Base-by-base conservation (phyloP, 2,113 vertebrate species). In the Perca flavescens region DNA sequence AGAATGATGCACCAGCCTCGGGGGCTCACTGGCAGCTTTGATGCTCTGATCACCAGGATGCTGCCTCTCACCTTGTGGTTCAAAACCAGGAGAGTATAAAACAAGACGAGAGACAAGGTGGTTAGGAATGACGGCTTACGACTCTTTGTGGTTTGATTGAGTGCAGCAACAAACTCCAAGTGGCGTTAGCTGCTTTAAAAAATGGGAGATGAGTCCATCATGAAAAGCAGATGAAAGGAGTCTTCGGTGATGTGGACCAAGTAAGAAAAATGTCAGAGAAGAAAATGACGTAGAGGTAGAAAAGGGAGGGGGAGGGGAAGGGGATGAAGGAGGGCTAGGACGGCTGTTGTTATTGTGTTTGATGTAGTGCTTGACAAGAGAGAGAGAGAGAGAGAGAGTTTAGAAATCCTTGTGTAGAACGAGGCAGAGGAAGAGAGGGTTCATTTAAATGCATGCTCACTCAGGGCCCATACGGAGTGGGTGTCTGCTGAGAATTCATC, bases 401-500 rank as follows among this genome's bases (percentile, higher is more conserved):
- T 93, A 93, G 91, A 94, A 94, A 93, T 94, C 85, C 91, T 93
- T 83, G 88, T 90, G 91, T 89, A 81, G 87, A 79, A 76, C 53
- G 91, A 83, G 84, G 88, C 84, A 79, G 84, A 80, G 84, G 70
- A 83, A 89, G 88, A 92, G 91, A 89, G 89, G 91, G 86, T 93
- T 94, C 88, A 94, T 93, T 94, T 91, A 93, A 93, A 94, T 94
- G 90, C 92, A 92, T 86, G 87, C 90, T 93, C 93, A 94, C 91
- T 94, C 94, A 85, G 89, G 73, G 86, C 86, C 88, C 83, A 82
- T 88, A 91, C 87, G 57, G 81, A 91, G 86, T 85, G 88, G 84
- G 60, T 88, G 91, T 94, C 92, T 93, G 86, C 90, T 82, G 93
- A 93, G 92, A 92, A 94, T 92, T 90, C 92, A 94, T 94, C 88